Conservation (phyloP, 2,797 vertebrate genomes). For the Echeneis naucrates region DNA sequence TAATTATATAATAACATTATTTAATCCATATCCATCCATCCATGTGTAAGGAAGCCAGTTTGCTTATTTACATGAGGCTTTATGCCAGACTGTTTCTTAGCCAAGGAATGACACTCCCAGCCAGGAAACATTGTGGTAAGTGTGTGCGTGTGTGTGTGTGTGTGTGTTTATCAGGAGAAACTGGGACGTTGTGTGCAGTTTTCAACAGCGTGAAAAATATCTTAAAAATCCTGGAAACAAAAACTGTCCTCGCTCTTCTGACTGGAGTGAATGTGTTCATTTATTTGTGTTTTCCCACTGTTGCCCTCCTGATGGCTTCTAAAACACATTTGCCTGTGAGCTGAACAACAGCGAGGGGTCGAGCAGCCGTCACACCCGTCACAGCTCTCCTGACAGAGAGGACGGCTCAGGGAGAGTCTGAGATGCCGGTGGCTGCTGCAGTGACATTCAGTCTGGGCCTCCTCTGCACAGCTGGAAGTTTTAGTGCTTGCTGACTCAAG, state of each 20-base stretch:
- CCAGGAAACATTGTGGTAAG: neutral
- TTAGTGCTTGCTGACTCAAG: slow-evolving; percentile 60
- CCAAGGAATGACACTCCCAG: neutral
- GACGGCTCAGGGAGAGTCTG: neutral
- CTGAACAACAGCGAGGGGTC: neutral
- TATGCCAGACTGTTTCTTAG: neutral
- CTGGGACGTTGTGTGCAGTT: no score
- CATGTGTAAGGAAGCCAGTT: neutral
- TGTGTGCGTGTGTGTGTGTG: no score
- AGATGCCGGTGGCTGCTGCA: slow-evolving; percentile 34
- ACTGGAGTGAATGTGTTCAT: neutral
- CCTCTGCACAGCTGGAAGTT: slow-evolving; percentile 64
- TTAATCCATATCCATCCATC: neutral
- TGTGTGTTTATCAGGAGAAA: no score
- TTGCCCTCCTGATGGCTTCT: slow-evolving; percentile 3
- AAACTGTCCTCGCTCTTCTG: neutral
- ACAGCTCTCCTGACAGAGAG: slow-evolving; percentile 1
- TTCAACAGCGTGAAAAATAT: no score
- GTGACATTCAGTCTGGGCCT: slow-evolving; percentile 60
- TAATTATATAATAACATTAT: no score
- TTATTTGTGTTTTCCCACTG: neutral
- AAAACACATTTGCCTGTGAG: slow-evolving; percentile 16
- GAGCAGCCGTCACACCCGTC: neutral
- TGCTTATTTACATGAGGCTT: neutral
- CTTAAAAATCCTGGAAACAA: no score